phyloP scores from a whole-genome alignment of 2,888 invertebrate species.

The Acleris emargana region DNA sequence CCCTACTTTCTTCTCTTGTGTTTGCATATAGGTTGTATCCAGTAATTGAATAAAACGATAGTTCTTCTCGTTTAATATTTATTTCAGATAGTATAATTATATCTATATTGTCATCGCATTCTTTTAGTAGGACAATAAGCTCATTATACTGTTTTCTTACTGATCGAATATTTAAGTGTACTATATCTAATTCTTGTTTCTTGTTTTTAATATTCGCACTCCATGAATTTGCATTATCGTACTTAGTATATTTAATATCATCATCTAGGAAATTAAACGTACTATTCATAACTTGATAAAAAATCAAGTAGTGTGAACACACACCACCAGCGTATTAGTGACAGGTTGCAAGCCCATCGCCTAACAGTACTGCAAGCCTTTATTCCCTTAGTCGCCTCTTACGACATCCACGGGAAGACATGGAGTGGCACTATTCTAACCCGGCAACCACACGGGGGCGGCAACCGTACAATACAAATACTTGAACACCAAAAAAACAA shows the following conservation, averaged over 20 bases:
- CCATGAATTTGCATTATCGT: background rate
- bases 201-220: constrained; percentile 3
- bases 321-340: no score
- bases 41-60: background rate
- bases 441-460: no score
- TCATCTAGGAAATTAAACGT: background rate
- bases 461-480: no score
- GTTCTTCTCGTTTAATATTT: background rate
- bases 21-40: background rate
- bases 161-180: constrained; percentile 9
- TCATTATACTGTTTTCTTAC: constrained; percentile 7
- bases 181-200: background rate
- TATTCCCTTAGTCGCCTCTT: no score
- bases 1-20: constrained; percentile 2
- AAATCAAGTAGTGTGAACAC: constrained; percentile 1
- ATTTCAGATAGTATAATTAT: background rate
- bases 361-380: no score
- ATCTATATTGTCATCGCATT: background rate
- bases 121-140: background rate
- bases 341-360: no score
- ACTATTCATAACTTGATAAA: background rate
- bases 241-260: constrained; percentile 5
- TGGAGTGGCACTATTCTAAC: no score
- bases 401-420: no score
- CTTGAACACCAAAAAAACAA: no score